Evolutionary conservation across 1,140 invertebrate genomes (phyloP).

Genomic region (Drosophila subobscura): DNA sequence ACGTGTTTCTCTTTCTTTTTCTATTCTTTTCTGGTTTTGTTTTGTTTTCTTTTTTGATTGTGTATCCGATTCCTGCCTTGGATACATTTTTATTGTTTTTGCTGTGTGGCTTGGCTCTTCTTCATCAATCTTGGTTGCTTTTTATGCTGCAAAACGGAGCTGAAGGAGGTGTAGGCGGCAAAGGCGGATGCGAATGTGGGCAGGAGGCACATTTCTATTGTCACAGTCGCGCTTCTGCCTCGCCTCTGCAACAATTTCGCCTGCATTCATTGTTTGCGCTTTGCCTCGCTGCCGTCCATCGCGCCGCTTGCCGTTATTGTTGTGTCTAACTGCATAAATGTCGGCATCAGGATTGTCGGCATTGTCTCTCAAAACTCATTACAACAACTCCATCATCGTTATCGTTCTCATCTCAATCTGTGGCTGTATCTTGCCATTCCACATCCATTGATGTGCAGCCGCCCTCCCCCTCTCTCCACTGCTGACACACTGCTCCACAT

Average conservation of each 20-base stretch:
- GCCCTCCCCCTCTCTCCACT: too few species aligned
- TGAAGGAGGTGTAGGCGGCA: background rate
- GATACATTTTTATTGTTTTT: conserved; percentile 75
- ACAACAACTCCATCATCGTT: conserved; percentile 30
- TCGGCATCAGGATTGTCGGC: conserved; percentile 62
- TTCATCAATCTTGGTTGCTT: conserved; percentile 76
- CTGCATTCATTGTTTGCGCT: conserved; percentile 56
- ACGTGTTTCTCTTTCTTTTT: conserved; percentile 17
- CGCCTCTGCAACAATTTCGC: conserved; percentile 40
- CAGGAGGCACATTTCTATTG: conserved; percentile 44
- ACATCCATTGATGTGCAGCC: too few species aligned
- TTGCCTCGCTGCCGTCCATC: too few species aligned
- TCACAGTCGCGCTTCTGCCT: conserved; percentile 55
- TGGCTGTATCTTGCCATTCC: too few species aligned
- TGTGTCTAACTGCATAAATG: conserved; percentile 76
- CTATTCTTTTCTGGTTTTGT: conserved; percentile 5
- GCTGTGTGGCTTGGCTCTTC: conserved; percentile 51
- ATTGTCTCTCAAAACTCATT: conserved; percentile 52
- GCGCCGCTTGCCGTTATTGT: conserved; percentile 24
- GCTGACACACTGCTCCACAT: too few species aligned
- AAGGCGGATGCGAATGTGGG: too few species aligned
- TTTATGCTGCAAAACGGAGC: conserved; percentile 48
- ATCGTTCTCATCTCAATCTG: conserved; percentile 8
- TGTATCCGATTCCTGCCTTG: conserved; percentile 22
- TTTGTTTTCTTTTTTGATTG: conserved; percentile 14